Conservation (phyloP, 1,140 invertebrate species). For the Daktulosphaira vitifoliae region DNA sequence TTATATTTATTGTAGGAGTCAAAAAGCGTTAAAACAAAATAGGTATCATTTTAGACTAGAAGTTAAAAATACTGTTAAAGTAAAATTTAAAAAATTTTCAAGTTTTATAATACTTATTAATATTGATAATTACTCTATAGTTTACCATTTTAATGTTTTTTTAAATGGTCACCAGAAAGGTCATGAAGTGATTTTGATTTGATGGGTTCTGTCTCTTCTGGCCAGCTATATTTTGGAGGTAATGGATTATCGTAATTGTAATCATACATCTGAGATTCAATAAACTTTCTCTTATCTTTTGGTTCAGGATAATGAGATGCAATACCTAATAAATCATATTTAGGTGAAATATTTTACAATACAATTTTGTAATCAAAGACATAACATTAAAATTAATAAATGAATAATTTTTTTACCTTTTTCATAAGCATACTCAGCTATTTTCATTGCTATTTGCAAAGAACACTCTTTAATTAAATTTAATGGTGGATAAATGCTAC, state of each 20-base stretch:
- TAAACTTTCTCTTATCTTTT: slow-evolving; percentile 60
- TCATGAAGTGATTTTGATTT: slow-evolving; percentile 32
- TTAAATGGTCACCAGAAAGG: slow-evolving; percentile 36
- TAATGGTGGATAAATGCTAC: slow-evolving; percentile 71
- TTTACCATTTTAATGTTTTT: slow-evolving; percentile 34
- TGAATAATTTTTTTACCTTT: slow-evolving; percentile 46
- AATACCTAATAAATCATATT: slow-evolving; percentile 54
- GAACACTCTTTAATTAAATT: slow-evolving; percentile 61
- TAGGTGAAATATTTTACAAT: slow-evolving; percentile 24
- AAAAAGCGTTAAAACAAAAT: slow-evolving; percentile 14
- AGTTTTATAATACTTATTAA: too few species aligned
- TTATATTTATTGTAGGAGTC: not conserved
- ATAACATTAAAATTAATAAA: slow-evolving; percentile 13
- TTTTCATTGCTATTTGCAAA: slow-evolving; percentile 58
- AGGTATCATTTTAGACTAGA: slow-evolving; percentile 26
- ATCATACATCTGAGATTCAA: slow-evolving; percentile 67
- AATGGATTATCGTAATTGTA: slow-evolving; percentile 68
- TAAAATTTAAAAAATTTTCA: too few species aligned
- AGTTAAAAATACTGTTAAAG: slow-evolving; percentile 20
- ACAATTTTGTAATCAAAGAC: slow-evolving; percentile 14
- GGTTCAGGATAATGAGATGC: slow-evolving; percentile 79
- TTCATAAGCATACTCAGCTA: slow-evolving; percentile 60
- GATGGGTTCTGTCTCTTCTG: slow-evolving; percentile 38
- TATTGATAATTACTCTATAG: too few species aligned
- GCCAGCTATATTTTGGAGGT: slow-evolving; percentile 66